These are phyloP conservation scores for Phocoena phocoena DNA, from an alignment of 2,113 vertebrate species.

Conservation along the genomic window DNA sequence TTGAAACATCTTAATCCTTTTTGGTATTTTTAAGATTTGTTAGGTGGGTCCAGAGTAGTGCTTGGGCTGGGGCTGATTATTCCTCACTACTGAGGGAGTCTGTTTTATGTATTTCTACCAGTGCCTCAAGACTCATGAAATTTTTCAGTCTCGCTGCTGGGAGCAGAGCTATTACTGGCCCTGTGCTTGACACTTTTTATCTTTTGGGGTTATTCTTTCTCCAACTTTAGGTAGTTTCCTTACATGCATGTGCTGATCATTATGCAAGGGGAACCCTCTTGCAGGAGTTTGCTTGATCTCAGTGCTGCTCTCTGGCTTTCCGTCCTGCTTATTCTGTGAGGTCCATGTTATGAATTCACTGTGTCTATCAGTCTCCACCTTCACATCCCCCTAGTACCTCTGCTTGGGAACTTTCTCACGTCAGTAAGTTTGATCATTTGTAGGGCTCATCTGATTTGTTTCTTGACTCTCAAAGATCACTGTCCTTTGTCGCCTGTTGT, in stretches of 20 bases:
- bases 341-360: not conserved
- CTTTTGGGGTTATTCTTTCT: not conserved
- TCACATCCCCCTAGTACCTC: not conserved
- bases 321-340: not conserved
- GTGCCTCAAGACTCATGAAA: not conserved
- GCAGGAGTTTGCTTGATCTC: not conserved
- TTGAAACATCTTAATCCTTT: constrained; percentile 4
- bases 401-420: not conserved
- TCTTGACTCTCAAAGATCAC: not conserved
- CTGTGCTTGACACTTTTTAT: not conserved
- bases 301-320: not conserved
- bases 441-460: not conserved
- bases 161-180: not conserved
- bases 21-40: not conserved
- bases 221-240: not conserved
- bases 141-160: not conserved
- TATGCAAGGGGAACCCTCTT: not conserved
- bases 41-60: not conserved
- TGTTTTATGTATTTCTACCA: not conserved
- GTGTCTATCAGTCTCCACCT: not conserved
- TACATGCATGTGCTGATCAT: not conserved
- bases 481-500: not conserved
- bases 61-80: not conserved
- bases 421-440: not conserved
- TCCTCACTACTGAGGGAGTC: not conserved